Base-by-base conservation (phyloP, 2,888 invertebrate genomes). In the Perdita meconis region DNA sequence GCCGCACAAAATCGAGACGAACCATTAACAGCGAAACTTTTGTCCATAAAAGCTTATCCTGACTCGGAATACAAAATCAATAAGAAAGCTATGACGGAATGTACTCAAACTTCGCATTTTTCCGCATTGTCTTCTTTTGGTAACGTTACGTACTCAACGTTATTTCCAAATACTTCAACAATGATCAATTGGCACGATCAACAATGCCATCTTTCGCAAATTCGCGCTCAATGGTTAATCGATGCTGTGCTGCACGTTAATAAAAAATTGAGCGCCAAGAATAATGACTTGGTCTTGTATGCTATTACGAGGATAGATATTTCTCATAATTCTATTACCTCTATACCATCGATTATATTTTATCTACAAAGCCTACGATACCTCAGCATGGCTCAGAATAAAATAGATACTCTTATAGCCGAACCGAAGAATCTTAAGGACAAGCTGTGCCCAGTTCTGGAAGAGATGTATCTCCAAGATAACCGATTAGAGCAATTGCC, bases 11-110 rank as follows among this genome's bases (percentile, higher is more conserved):
- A 95, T 84, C 95, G 95, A 19, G 96, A 98, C 88, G 96, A 96
- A 88, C 93, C 94, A 0, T 94, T 97, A 5, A 95, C 96, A 6
- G 96, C 97, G 13, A 96, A 96, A 82, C 93, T 98, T 26, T 93
- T 99, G n/a, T 96, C 97, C 0, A 96, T 96, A 59, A 97, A 97
- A 92, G 97, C 97, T 0, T 96, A 97, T 92, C 95, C 97, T 0
- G 99, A 99, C 93, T 96, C 97, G 0, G 98, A 99, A 89, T 97
- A 96, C 92, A 97, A 97, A 92, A 96, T 99, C 57, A 98, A 98
- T 93, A 97, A 97, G 91, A 96, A 97, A 82, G 95, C 96, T 0
- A 95, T 98, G 92, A 95, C 96, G 0, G 95, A 96, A 86, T 93
- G 93, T 13, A 93, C 94, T 0, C 93, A 94, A 3, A 93, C 93